Base-by-base conservation (phyloP, 2,113 vertebrate species). In the Phalacrocorax pelagicus region DNA sequence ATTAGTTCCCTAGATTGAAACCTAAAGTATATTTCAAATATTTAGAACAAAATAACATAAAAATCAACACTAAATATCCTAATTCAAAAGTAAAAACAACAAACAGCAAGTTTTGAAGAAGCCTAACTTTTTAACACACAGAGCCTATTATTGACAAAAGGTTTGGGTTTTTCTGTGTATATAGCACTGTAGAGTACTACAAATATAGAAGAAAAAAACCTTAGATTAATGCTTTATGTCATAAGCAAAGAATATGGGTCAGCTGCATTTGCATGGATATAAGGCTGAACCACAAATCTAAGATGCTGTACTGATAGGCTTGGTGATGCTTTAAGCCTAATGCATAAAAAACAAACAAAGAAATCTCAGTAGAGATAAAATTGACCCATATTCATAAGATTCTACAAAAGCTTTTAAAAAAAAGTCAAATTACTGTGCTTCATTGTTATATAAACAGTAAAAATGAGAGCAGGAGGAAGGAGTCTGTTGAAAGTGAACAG, bases 171-270 rank as follows among this genome's bases (percentile, higher is more conserved):
- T 90, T 65, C 51, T 58, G 24, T 10, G 23, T 38, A n/a, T 12
- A 10, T 10, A 88, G 27, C n/a, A 81, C 6, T 19, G 27, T 1
- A 79, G 42, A 81, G 15, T 29, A 88, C 32, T 70, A 73, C 36
- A 83, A 70, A 79, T 55, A 26, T 30, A 85, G 52, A 5, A 58
- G 54, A 81, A 87, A 29, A 0, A 3, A 38, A 18, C 46, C 51
- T 24, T 77, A 69, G 75, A 86, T 82, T 83, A 93, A 83, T 59
- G 51, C 15, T 71, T 82, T 42, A 75, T 61, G 26, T 63, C 79
- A 85, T 57, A 86, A 82, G 42, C 27, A 73, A 92, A 70, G 86
- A 93, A 86, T 88, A 93, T 83, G 62, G 88, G 88, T 88, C 91
- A 95, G 63, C 49, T 73, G 80, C 80, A 88, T 92, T 73, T 81